phyloP scores from a whole-genome alignment of 1,140 invertebrate genomes.

The Drosophila mauritiana region DNA sequence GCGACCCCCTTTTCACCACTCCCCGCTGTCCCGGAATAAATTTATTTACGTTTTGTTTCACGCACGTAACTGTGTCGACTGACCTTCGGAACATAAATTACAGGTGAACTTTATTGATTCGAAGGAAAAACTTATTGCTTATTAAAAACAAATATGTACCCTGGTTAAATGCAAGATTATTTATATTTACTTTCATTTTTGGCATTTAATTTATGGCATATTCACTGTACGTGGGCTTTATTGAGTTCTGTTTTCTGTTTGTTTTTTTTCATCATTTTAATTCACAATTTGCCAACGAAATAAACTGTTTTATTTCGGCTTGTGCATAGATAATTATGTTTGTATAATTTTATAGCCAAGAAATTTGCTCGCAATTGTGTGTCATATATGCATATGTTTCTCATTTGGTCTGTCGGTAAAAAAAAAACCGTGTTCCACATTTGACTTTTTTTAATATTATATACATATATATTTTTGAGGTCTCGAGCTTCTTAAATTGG shows the following conservation, averaged over 20 bases:
- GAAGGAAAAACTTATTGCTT: neutral
- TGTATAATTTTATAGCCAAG: conserved; percentile 35
- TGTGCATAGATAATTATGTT: conserved; percentile 61
- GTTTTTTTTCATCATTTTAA: conserved; percentile 58
- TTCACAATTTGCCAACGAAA: conserved; percentile 45
- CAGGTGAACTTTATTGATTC: neutral
- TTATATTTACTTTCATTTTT: neutral
- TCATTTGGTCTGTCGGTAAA: conserved; percentile 22
- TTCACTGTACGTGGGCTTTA: neutral
- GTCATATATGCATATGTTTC: conserved; percentile 38
- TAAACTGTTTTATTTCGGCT: conserved; percentile 66
- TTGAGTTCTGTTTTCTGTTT: conserved; percentile 3
- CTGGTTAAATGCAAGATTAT: neutral
- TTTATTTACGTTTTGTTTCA: conserved; percentile 31
- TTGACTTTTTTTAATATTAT: conserved; percentile 19
- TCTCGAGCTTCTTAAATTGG: conserved; percentile 25
- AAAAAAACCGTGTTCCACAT: conserved; percentile 52
- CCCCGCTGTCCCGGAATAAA: conserved; percentile 1
- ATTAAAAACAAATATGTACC: neutral
- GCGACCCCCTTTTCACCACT: neutral
- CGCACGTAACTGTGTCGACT: conserved; percentile 41
- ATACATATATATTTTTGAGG: conserved; percentile 10
- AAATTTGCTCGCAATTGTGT: conserved; percentile 44
- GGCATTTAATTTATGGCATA: neutral
- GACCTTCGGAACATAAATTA: conserved; percentile 31